These are phyloP conservation scores for Rhagoletis pomonella DNA, from an alignment of 1,140 invertebrate genomes.

Conservation along the genomic window DNA sequence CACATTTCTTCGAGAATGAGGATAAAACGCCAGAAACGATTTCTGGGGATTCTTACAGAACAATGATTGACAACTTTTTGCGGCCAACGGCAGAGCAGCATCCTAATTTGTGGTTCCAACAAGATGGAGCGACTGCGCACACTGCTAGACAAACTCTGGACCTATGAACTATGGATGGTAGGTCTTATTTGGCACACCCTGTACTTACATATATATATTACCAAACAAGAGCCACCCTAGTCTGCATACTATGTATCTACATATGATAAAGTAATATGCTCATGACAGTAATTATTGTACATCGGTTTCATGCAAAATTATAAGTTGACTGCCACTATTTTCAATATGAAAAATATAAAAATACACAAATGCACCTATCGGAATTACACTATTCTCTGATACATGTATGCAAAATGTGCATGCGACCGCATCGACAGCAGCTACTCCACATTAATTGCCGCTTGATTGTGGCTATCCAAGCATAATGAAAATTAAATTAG, in stretches of 20 bases:
- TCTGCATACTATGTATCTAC: background rate
- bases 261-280: background rate
- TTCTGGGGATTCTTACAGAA: too few species aligned
- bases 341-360: background rate
- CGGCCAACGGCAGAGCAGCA: too few species aligned
- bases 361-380: background rate
- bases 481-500: background rate
- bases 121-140: too few species aligned
- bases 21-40: too few species aligned
- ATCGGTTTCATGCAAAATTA: conserved; percentile 31
- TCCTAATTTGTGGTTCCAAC: too few species aligned
- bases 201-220: too few species aligned
- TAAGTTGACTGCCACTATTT: conserved; percentile 22
- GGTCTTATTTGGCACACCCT: too few species aligned
- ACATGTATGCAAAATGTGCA: background rate
- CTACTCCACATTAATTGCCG: background rate
- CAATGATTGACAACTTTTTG: too few species aligned
- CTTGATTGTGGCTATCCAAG: background rate
- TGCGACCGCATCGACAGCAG: background rate
- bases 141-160: too few species aligned
- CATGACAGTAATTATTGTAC: conserved; percentile 22
- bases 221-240: background rate
- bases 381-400: background rate
- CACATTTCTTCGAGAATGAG: too few species aligned
- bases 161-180: too few species aligned